These are phyloP conservation scores for Phoxinus dragarum DNA, from an alignment of 2,797 vertebrate species.

Conservation along the genomic window DNA sequence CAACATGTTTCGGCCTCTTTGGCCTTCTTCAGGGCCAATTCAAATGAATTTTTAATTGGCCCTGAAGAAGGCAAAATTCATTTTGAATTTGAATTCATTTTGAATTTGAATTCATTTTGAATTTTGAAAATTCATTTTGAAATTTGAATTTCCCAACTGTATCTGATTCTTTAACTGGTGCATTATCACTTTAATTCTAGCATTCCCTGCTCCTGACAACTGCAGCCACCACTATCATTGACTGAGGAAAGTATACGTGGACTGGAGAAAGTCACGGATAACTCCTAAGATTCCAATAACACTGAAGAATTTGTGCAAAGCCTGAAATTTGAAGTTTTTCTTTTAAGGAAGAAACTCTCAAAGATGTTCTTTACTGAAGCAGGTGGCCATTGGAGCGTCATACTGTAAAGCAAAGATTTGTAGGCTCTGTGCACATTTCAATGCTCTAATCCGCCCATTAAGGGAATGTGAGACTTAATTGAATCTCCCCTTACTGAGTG, in stretches of 20 bases:
- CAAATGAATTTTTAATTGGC: no score
- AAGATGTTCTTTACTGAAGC: constrained; percentile 6
- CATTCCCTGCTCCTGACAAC: neutral
- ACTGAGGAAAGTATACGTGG: neutral
- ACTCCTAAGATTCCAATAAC: neutral
- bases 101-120: no score
- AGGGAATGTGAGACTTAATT: constrained; percentile 11
- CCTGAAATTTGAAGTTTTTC: neutral
- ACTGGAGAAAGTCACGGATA: neutral
- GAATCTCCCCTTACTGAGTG: constrained; percentile 21
- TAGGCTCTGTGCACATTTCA: constrained; percentile 2
- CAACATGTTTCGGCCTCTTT: no score
- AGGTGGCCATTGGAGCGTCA: neutral
- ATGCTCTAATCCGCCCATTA: constrained; percentile 9
- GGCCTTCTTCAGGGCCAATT: no score
- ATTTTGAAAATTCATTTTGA: no score
- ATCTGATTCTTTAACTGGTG: neutral
- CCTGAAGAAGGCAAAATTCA: no score
- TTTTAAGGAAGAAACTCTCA: neutral
- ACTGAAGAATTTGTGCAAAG: neutral
- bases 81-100: no score
- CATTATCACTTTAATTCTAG: neutral
- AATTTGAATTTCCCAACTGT: neutral
- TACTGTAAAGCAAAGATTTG: constrained; percentile 1
- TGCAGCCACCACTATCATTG: neutral